A percentile compares a stretch with the other conserved stretches of the same genome.
Evolutionary conservation across 2,113 vertebrate species (phyloP).

Genomic region (Dascyllus trimaculatus): DNA sequence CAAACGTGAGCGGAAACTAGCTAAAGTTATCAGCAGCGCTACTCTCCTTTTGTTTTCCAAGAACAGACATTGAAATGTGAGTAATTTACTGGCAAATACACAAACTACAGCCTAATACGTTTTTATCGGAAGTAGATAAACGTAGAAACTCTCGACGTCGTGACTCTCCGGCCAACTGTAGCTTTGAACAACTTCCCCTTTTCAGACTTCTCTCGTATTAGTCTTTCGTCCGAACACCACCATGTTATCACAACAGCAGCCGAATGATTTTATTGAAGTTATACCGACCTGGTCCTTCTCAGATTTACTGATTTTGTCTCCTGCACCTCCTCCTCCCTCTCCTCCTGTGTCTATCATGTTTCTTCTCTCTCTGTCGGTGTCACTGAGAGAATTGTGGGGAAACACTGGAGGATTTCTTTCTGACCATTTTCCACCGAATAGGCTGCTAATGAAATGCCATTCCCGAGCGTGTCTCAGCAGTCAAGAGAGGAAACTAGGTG

Average conservation of each 20-base stretch:
- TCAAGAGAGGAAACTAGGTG: neutral
- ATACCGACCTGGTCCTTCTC: constrained; percentile 81
- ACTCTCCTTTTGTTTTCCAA: no score
- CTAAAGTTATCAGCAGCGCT: neutral
- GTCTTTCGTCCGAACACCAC: no score
- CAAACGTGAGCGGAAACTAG: neutral
- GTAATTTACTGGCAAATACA: no score
- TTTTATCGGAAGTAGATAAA: no score
- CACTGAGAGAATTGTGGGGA: neutral
- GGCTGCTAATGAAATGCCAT: neutral
- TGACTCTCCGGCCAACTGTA: neutral
- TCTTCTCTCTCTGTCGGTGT: neutral
- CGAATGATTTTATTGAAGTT: neutral
- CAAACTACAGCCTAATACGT: no score
- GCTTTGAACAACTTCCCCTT: neutral
- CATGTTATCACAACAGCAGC: neutral
- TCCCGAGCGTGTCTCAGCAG: neutral
- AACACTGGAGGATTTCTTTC: neutral
- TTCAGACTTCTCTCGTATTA: neutral
- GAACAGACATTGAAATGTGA: neutral
- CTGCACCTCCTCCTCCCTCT: constrained; percentile 24
- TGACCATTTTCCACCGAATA: neutral
- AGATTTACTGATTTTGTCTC: constrained; percentile 38
- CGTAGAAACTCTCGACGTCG: neutral
- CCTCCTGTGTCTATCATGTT: constrained; percentile 66